Conservation (phyloP, 2,113 vertebrate species). For the Pantherophis guttatus region DNA sequence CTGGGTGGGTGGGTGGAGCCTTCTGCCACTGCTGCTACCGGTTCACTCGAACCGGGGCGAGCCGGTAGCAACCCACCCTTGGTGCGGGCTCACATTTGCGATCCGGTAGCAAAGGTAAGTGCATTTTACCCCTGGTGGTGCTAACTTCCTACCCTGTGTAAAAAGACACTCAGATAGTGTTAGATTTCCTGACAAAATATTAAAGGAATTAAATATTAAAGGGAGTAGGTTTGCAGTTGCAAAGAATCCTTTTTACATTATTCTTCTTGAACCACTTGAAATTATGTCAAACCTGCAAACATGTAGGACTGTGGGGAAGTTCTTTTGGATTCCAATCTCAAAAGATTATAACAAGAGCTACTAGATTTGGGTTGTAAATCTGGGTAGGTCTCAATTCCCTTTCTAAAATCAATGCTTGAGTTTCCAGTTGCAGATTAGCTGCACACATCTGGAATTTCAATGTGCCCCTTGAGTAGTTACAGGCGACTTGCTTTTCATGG, state of each 20-base stretch:
- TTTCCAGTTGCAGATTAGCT: background rate
- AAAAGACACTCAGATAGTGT: background rate
- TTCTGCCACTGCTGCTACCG: too few relatives aligned
- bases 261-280: background rate
- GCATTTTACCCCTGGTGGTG: too few relatives aligned
- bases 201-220: background rate
- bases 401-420: background rate
- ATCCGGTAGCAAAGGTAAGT: too few relatives aligned
- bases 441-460: background rate
- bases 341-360: background rate
- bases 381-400: background rate
- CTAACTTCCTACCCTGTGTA: background rate
- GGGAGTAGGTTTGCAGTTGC: background rate
- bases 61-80: too few relatives aligned
- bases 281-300: background rate
- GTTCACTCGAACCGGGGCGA: too few relatives aligned
- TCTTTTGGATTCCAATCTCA: background rate
- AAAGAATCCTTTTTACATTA: background rate
- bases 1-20: too few relatives aligned
- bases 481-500: background rate
- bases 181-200: background rate
- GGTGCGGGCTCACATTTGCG: too few relatives aligned
- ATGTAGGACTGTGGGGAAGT: background rate
- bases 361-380: background rate
- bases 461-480: background rate